A percentile compares a stretch with the other conserved stretches of the same genome.
Conservation (phyloP, 2,113 vertebrate genomes). For the Pholis gunnellus region DNA sequence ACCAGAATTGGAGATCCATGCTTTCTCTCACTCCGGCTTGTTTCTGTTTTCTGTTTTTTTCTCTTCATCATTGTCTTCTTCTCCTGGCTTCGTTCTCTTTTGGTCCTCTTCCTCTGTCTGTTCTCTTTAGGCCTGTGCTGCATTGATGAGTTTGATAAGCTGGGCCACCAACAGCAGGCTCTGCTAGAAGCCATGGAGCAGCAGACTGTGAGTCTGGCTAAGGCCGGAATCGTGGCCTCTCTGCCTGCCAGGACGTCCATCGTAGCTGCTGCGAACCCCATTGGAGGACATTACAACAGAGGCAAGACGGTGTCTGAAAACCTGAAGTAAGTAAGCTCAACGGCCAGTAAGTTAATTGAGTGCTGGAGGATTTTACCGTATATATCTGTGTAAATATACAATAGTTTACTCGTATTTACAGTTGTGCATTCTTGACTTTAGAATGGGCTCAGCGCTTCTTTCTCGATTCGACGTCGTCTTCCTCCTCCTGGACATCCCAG, state of each 20-base stretch:
- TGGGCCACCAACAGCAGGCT: constrained; percentile 96
- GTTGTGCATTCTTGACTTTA: constrained; percentile 59
- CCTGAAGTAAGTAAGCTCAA: constrained; percentile 87
- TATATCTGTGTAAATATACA: not conserved
- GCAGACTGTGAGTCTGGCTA: constrained; percentile 97
- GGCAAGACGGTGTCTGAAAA: constrained; percentile 98
- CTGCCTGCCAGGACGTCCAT: constrained; percentile 96
- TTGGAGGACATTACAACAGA: constrained; percentile 97
- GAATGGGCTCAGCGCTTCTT: constrained; percentile 96
- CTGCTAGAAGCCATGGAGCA: constrained; percentile 98
- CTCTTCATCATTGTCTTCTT: not conserved
- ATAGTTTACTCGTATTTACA: not conserved
- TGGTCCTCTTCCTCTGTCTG: not conserved
- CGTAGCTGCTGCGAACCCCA: constrained; percentile 94
- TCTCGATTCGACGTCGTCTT: constrained; percentile 98
- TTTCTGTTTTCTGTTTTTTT: too few species aligned
- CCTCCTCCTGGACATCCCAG: constrained; percentile 95
- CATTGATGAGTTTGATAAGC: constrained; percentile 99
- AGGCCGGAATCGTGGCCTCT: constrained; percentile 96
- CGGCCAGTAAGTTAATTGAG: too few species aligned
- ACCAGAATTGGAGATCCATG: not conserved
- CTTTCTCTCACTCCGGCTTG: too few species aligned
- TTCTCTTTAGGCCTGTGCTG: constrained; percentile 91
- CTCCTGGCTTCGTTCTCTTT: not conserved
- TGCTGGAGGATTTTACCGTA: not conserved